Percentiles rank a stretch among this genome's conserved stretches.
phyloP scores from a whole-genome alignment of 2,888 invertebrate genomes.

The Tetragonisca angustula region DNA sequence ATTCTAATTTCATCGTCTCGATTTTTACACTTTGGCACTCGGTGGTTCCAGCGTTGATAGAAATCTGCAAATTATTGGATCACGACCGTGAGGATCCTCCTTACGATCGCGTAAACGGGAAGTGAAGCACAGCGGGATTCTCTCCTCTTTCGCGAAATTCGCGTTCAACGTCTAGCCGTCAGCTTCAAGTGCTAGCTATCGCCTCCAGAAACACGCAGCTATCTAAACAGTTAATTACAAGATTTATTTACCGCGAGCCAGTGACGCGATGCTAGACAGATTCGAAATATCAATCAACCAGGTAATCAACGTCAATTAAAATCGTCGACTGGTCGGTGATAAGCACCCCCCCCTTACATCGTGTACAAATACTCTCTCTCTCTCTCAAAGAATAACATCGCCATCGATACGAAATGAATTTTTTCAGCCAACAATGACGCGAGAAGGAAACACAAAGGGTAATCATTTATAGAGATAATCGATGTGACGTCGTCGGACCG shows the following conservation, averaged over 20 bases:
- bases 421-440: too few species aligned
- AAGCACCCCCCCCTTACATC: not conserved
- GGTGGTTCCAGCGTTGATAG: too few species aligned
- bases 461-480: too few species aligned
- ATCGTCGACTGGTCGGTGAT: not conserved
- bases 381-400: too few species aligned
- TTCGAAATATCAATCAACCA: not conserved
- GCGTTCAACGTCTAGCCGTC: too few species aligned
- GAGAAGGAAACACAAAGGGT: too few species aligned
- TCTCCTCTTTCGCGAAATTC: not conserved
- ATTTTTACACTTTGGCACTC: too few species aligned
- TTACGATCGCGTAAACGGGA: not conserved
- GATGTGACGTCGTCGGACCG: too few species aligned
- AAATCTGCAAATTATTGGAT: not conserved
- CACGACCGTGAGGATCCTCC: not conserved
- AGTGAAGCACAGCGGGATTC: not conserved
- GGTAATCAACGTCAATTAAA: slow-evolving; percentile 26
- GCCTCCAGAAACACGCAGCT: not conserved
- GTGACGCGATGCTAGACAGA: not conserved
- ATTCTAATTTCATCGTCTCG: too few species aligned
- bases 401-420: too few species aligned
- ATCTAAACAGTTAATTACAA: not conserved
- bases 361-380: slow-evolving; percentile 1
- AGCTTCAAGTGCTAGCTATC: not conserved
- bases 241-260: not conserved